Conservation (phyloP, 2,888 invertebrate species). For the Leptinotarsa haldemani region DNA sequence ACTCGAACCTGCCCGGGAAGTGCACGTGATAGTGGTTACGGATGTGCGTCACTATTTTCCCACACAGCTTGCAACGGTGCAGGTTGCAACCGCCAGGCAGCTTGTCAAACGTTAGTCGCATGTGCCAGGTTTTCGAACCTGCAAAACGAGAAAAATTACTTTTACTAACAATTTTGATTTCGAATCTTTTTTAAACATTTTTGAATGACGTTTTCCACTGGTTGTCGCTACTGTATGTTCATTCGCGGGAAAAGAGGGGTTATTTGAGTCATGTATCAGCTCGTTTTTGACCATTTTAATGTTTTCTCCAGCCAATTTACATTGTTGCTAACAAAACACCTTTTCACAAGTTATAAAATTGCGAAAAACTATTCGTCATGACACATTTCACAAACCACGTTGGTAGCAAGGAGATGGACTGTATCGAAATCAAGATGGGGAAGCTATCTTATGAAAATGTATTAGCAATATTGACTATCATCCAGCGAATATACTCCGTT, state of each 20-base stretch:
- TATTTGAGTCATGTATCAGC: no score
- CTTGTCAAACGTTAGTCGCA: conserved; percentile 94
- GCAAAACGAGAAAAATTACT: conserved; percentile 70
- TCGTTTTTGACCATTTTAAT: no score
- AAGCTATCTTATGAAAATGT: no score
- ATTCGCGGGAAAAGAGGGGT: not conserved
- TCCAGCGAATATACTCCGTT: no score
- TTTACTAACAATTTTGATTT: conserved; percentile 30
- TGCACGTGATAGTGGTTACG: conserved; percentile 95
- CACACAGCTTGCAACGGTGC: conserved; percentile 94
- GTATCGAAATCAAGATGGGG: no score
- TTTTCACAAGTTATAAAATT: no score
- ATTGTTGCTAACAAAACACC: no score
- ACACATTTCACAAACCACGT: no score
- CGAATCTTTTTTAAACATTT: not conserved
- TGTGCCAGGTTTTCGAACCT: conserved; percentile 96
- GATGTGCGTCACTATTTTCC: conserved; percentile 94
- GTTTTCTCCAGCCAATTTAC: no score
- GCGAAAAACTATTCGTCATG: no score
- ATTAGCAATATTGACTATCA: no score
- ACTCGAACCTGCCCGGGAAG: conserved; percentile 92
- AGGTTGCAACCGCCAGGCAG: conserved; percentile 92
- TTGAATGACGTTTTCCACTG: conserved; percentile 24
- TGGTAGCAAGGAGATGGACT: no score
- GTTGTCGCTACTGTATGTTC: not conserved